Evolutionary conservation across 2,113 vertebrate species (phyloP).

Genomic region (Diphyllodes magnificus): DNA sequence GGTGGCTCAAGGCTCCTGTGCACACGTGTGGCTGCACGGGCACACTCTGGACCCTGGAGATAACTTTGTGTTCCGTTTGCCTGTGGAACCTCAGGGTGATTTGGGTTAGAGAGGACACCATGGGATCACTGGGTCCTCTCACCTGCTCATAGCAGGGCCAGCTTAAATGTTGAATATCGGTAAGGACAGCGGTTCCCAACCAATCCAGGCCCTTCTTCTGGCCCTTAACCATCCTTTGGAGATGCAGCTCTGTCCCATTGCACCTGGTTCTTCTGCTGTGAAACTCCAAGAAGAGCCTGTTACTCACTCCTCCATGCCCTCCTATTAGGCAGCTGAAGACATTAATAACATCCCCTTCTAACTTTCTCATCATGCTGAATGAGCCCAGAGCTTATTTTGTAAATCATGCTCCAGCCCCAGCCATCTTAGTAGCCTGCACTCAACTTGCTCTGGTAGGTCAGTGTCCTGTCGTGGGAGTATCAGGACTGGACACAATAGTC

Average conservation of each 20-base stretch:
- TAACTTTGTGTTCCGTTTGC: not conserved
- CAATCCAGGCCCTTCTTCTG: not conserved
- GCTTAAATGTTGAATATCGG: not conserved
- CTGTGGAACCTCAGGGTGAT: not conserved
- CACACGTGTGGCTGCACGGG: fast-evolving
- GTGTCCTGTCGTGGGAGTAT: not conserved
- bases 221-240: not conserved
- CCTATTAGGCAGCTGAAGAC: not conserved
- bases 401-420: not conserved
- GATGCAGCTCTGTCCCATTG: not conserved
- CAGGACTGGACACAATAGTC: not conserved
- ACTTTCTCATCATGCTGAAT: not conserved
- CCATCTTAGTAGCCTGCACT: not conserved
- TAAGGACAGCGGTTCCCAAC: not conserved
- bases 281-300: not conserved
- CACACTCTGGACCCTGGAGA: not conserved
- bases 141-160: not conserved
- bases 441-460: not conserved
- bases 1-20: not conserved
- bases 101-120: not conserved
- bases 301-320: not conserved
- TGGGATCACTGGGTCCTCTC: fast-evolving
- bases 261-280: not conserved
- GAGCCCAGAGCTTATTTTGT: not conserved
- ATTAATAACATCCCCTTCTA: not conserved